These are phyloP conservation scores for Chrysina gloriosa DNA, from an alignment of 2,888 invertebrate genomes.

Conservation along the genomic window DNA sequence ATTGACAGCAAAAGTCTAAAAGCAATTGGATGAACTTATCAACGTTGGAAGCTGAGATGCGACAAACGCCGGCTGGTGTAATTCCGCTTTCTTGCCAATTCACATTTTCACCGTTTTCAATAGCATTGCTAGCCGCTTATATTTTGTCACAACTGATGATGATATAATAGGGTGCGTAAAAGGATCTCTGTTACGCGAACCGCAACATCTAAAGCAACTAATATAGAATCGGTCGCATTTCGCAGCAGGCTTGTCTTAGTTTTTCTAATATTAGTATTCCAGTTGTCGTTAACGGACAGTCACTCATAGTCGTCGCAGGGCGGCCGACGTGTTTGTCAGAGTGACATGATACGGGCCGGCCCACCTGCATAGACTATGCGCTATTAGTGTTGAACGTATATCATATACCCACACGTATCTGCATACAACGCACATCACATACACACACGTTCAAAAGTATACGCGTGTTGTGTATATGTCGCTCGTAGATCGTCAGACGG, in stretches of 20 bases:
- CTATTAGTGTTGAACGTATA: conserved; percentile 52
- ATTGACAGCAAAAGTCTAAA: too few species aligned
- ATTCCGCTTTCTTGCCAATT: too few species aligned
- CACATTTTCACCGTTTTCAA: too few species aligned
- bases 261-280: conserved; percentile 60
- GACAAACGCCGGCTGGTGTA: too few species aligned
- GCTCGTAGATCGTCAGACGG: conserved; percentile 43
- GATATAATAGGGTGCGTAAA: too few species aligned
- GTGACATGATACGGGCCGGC: conserved; percentile 57
- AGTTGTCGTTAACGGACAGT: conserved; percentile 42
- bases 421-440: not conserved
- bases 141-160: too few species aligned
- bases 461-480: not conserved
- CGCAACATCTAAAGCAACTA: too few species aligned
- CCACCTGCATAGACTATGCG: conserved; percentile 61
- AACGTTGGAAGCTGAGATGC: too few species aligned
- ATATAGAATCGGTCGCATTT: conserved; percentile 38
- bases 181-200: too few species aligned
- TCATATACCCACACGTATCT: conserved; percentile 46
- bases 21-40: too few species aligned
- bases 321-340: conserved; percentile 25
- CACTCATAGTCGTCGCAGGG: not conserved
- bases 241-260: conserved; percentile 46
- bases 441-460: conserved; percentile 11
- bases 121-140: too few species aligned